Conservation (phyloP, 1,140 invertebrate species). For the Mercenaria mercenaria region DNA sequence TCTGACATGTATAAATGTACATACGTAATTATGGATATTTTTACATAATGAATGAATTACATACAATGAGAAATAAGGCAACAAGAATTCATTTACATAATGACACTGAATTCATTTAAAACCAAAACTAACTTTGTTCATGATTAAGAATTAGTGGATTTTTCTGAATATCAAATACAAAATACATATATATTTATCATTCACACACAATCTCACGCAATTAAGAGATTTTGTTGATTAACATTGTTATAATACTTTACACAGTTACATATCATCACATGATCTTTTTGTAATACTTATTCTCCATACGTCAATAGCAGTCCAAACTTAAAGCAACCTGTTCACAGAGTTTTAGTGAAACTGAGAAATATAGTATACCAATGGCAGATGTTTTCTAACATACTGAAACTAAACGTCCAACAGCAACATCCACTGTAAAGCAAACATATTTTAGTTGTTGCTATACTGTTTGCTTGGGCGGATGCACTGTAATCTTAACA, state of each 20-base stretch:
- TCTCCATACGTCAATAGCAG: not conserved
- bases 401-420: no score
- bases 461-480: no score
- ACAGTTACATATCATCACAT: no score
- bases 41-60: conserved; percentile 9
- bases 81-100: not conserved
- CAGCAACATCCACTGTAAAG: no score
- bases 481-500: no score
- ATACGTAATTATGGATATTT: not conserved
- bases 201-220: not conserved
- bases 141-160: not conserved
- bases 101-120: not conserved
- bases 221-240: not conserved
- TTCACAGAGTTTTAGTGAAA: no score
- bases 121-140: not conserved
- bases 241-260: no score
- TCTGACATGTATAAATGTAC: not conserved
- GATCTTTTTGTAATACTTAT: not conserved
- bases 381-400: no score
- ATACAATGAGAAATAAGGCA: not conserved
- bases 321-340: no score
- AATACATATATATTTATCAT: not conserved
- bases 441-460: no score
- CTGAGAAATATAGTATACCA: no score
- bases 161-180: not conserved